These are phyloP conservation scores for Branchinecta sandiegonensis DNA, from an alignment of 2,888 invertebrate genomes.

Conservation along the genomic window DNA sequence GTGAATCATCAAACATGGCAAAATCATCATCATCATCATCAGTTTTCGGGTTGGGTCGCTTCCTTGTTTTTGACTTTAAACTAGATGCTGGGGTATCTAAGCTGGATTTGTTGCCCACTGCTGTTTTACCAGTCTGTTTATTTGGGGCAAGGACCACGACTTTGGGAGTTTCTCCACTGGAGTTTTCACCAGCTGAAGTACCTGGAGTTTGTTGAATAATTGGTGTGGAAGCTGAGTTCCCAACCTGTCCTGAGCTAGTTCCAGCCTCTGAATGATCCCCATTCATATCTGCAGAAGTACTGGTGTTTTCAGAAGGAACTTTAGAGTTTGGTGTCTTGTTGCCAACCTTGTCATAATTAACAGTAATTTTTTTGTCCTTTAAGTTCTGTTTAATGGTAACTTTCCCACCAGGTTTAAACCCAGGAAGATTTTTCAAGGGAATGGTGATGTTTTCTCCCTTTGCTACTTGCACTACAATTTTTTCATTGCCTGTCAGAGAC, in stretches of 20 bases:
- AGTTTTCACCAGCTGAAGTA: background rate
- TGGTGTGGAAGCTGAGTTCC: background rate
- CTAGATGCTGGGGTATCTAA: background rate
- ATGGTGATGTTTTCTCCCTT: slow-evolving; percentile 1
- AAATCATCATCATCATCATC: background rate
- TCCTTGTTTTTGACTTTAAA: background rate
- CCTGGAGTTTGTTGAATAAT: background rate
- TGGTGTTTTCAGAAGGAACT: background rate
- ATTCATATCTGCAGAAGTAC: background rate
- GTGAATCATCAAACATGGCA: background rate
- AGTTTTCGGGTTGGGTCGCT: background rate
- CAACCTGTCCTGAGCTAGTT: background rate
- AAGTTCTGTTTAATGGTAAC: slow-evolving; percentile 1
- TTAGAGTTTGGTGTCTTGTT: background rate
- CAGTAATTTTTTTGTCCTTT: slow-evolving; percentile 13
- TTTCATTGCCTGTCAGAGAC: slow-evolving; percentile 4
- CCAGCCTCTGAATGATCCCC: background rate
- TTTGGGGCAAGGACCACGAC: background rate
- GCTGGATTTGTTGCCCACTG: background rate
- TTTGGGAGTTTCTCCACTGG: background rate
- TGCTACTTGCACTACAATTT: slow-evolving; percentile 9
- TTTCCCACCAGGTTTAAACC: slow-evolving; percentile 13
- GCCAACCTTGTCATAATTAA: background rate
- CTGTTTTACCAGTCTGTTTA: background rate
- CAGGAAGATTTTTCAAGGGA: slow-evolving; percentile 13